phyloP scores from a whole-genome alignment of 2,113 vertebrate species.

The Pavo muticus region DNA sequence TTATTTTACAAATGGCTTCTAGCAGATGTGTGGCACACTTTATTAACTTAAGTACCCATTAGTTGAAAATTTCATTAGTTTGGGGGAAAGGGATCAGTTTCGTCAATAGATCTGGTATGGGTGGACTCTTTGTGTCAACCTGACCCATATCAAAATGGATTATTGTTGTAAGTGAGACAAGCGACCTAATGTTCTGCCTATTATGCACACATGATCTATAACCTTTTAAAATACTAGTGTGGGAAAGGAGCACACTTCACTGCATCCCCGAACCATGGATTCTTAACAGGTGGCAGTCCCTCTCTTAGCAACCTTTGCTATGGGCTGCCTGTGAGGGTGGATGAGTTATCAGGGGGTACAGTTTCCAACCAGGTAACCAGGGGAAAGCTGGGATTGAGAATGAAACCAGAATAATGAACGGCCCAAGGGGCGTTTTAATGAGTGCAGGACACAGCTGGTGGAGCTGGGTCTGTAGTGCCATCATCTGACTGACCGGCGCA shows the following conservation, averaged over 20 bases:
- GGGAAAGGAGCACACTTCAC: slow-evolving; percentile 86
- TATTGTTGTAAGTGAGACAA: slow-evolving; percentile 91
- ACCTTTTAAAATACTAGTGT: slow-evolving; percentile 90
- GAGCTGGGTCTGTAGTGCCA: slow-evolving; percentile 67
- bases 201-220: slow-evolving; percentile 89
- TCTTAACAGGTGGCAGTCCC: slow-evolving; percentile 86
- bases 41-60: slow-evolving; percentile 87
- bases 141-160: slow-evolving; percentile 90
- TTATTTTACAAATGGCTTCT: slow-evolving; percentile 81
- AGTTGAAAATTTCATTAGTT: slow-evolving; percentile 92
- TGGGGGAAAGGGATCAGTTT: slow-evolving; percentile 84
- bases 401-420: slow-evolving; percentile 75
- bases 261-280: slow-evolving; percentile 78
- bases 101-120: slow-evolving; percentile 84
- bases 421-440: slow-evolving; percentile 63
- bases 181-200: slow-evolving; percentile 88
- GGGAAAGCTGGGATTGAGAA: slow-evolving; percentile 76
- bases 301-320: slow-evolving; percentile 89
- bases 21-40: slow-evolving; percentile 89
- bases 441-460: background rate
- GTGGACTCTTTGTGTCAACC: slow-evolving; percentile 85
- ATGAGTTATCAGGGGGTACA: slow-evolving; percentile 84
- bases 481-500: slow-evolving; percentile 44
- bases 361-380: slow-evolving; percentile 85
- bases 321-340: slow-evolving; percentile 64